Conservation (phyloP, 1,140 invertebrate genomes). For the Caerostris darwini region DNA sequence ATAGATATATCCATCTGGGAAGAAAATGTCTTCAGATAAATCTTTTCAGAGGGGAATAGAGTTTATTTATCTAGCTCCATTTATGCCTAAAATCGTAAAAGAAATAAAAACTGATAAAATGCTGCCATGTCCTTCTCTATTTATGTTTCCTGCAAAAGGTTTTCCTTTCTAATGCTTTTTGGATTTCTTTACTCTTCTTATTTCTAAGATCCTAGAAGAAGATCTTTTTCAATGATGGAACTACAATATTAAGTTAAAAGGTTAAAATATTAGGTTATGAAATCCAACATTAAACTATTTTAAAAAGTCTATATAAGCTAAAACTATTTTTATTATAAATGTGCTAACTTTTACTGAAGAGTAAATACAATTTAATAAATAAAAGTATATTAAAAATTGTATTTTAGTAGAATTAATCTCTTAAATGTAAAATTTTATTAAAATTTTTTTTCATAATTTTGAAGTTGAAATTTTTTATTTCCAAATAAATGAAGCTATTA, state of each 20-base stretch:
- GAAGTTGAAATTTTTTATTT: no score
- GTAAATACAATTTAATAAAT: no score
- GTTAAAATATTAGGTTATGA: no score
- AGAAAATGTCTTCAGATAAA: neutral
- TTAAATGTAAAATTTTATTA: no score
- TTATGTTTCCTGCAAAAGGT: neutral
- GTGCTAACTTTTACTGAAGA: no score
- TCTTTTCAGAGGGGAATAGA: neutral
- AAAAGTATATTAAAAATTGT: no score
- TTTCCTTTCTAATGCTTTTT: neutral
- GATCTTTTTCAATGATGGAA: neutral
- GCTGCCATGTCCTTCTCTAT: neutral
- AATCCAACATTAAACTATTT: no score
- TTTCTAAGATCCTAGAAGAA: neutral
- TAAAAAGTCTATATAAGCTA: no score
- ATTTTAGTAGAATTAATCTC: no score
- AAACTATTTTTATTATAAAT: no score
- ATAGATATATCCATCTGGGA: neutral
- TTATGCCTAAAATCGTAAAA: neutral
- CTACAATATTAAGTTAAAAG: neutral
- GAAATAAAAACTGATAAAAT: constrained; percentile 17
- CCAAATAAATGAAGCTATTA: no score
- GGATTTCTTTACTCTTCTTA: neutral
- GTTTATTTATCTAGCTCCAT: constrained; percentile 1
- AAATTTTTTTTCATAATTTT: no score